Base-by-base conservation (phyloP, 2,113 vertebrate species). In the Heliornis fulica region DNA sequence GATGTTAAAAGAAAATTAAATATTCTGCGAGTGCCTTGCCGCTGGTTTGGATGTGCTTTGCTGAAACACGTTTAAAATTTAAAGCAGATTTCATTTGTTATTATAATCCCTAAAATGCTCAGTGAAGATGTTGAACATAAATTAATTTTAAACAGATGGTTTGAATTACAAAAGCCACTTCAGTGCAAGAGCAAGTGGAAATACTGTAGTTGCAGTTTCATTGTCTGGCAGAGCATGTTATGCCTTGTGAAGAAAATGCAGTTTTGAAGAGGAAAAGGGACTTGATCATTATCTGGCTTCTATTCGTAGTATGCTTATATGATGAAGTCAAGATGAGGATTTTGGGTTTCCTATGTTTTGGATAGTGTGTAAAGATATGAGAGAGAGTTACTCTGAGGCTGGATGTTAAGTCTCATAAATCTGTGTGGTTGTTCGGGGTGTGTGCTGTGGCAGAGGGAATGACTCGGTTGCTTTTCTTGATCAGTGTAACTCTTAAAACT, bases 31-130 rank as follows among this genome's bases (percentile, higher is more conserved):
- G 26, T 20, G 83, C 21, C 69, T 85, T 94, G 80, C 83, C 90
- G 94, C 38, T 19, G 70, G 72, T 93, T 95, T 85, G 34, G 28
- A 80, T 93, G 60, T 89, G 34, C 68, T 87, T 93, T 96, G 46
- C 31, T 86, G 68, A 92, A 68, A 28, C 41, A 32, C 57, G 78
- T 92, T 86, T 97, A 94, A 88, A 95, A 83, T 95, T 95, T 93
- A 87, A 95, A 95, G 10, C 56, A 79, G 31, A 70, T 95, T 75
- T 80, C 36, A 81, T 95, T 92, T 96, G 76, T 91, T 96, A 68
- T 94, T 94, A 41, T 81, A 95, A 91, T 86, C 25, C 29, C 17
- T 76, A 40, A 90, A 94, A 84, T 65, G 56, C 43, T 93, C 19
- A 60, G 11, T 93, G 80, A 92, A 81, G 74, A 59, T 80, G 38